Evolutionary conservation across 2,888 invertebrate species (phyloP).

Genomic region (Willowsia nigromaculata): DNA sequence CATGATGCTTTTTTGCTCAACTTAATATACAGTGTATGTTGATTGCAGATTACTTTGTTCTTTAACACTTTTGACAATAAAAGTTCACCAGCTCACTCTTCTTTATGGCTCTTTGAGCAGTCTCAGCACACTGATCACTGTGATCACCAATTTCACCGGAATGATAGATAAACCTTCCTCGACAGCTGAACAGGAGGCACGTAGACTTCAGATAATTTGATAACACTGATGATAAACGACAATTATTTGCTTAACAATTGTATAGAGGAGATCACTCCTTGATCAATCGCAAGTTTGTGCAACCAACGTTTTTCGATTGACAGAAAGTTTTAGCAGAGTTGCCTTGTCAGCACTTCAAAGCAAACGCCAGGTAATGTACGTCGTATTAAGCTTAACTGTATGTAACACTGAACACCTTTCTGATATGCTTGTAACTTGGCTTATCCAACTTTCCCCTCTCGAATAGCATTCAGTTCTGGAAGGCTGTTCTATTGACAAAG

Average conservation of each 20-base stretch:
- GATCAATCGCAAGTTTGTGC: not conserved
- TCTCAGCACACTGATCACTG: not conserved
- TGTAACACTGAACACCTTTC: not conserved
- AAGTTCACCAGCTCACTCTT: too few species aligned
- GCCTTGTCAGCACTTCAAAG: not conserved
- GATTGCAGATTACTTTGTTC: not conserved
- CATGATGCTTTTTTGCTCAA: not conserved
- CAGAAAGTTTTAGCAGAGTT: not conserved
- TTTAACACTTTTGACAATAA: too few species aligned
- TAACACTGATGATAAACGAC: not conserved
- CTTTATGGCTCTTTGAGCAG: too few species aligned
- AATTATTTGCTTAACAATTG: slow-evolving; percentile 10
- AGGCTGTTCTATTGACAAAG: not conserved
- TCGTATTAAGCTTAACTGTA: not conserved
- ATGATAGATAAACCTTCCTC: not conserved
- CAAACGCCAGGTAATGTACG: not conserved
- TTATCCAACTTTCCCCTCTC: not conserved
- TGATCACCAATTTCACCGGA: not conserved
- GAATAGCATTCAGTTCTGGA: not conserved
- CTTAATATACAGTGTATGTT: too few species aligned
- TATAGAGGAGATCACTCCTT: not conserved
- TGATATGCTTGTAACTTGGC: not conserved
- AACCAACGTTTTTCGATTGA: not conserved
- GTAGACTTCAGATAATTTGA: slow-evolving; percentile 7
- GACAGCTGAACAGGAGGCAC: not conserved